These are phyloP conservation scores for Amniataba percoides DNA, from an alignment of 2,797 vertebrate genomes.

Conservation along the genomic window DNA sequence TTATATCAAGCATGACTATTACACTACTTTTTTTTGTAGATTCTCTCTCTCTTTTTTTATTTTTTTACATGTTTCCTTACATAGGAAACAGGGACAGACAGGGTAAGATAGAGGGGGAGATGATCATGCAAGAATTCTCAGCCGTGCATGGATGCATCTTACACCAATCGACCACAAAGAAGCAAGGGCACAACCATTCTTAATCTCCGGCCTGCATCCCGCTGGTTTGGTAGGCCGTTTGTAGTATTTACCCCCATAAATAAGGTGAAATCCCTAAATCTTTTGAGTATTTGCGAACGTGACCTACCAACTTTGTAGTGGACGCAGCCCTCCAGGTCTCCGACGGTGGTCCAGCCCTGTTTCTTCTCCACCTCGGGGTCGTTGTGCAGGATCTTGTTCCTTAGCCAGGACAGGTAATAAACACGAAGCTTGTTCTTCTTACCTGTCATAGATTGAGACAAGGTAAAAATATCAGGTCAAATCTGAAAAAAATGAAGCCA, in stretches of 20 bases:
- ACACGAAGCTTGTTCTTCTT: constrained; percentile 99
- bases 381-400: constrained; percentile 98
- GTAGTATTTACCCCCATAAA: not conserved
- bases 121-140: too few species aligned
- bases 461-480: not conserved
- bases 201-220: not conserved
- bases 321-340: constrained; percentile 96
- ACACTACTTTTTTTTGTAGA: too few species aligned
- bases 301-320: constrained; percentile 98
- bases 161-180: not conserved
- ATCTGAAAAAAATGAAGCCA: not conserved
- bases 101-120: not conserved
- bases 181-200: not conserved
- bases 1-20: not conserved
- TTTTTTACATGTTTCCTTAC: not conserved
- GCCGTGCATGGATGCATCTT: not conserved
- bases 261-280: not conserved
- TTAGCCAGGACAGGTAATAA: constrained; percentile 98
- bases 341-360: constrained; percentile 97
- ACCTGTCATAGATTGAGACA: constrained; percentile 78
- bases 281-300: not conserved
- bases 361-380: constrained; percentile 99
- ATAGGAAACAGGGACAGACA: not conserved
- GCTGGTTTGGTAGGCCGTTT: not conserved
- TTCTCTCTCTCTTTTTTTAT: not conserved